Percentiles rank a stretch among this genome's conserved stretches.
These are phyloP conservation scores for Phthorimaea operculella DNA, from an alignment of 1,140 invertebrate genomes.

Conservation along the genomic window DNA sequence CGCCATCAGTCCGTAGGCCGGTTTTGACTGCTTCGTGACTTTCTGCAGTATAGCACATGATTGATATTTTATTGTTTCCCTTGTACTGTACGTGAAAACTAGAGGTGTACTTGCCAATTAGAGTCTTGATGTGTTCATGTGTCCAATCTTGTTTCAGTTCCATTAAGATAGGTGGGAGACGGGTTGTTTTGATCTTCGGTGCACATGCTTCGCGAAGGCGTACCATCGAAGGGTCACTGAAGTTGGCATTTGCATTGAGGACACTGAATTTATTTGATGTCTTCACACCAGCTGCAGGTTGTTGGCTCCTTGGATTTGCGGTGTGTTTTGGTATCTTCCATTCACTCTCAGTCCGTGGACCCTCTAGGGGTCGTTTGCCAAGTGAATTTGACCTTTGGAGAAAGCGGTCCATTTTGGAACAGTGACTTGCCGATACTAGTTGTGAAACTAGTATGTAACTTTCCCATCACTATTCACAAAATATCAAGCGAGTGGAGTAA, in stretches of 20 bases:
- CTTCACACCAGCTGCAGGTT: background rate
- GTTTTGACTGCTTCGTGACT: background rate
- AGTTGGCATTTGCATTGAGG: background rate
- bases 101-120: background rate
- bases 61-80: background rate
- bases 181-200: background rate
- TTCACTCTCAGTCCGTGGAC: too few relatives aligned
- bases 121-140: background rate
- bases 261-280: background rate
- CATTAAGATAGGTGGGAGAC: background rate
- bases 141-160: background rate
- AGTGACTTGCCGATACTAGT: too few relatives aligned
- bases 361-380: too few relatives aligned
- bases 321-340: too few relatives aligned
- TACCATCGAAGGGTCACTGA: background rate
- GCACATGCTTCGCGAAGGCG: background rate
- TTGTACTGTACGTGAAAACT: background rate
- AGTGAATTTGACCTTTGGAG: too few relatives aligned
- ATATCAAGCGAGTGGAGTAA: too few relatives aligned
- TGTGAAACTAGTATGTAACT: too few relatives aligned
- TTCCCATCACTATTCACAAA: too few relatives aligned
- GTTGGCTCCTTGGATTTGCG: too few relatives aligned
- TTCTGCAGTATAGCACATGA: background rate
- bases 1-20: background rate
- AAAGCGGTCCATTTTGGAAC: too few relatives aligned